Evolutionary conservation across 2,113 vertebrate species (phyloP).

Genomic region (Muntiacus reevesi): DNA sequence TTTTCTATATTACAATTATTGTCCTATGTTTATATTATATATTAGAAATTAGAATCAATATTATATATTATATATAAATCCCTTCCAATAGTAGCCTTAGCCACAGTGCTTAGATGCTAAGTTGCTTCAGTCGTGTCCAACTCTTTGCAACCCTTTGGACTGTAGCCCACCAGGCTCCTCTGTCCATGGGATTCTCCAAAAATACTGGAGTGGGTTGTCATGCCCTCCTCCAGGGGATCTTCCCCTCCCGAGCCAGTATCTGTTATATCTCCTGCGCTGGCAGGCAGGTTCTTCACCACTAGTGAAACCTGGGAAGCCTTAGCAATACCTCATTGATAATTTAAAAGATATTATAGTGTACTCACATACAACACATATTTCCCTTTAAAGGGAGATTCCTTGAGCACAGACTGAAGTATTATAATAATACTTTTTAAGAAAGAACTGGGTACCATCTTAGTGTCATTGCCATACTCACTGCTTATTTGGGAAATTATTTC

Average conservation of each 20-base stretch:
- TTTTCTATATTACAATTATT: neutral
- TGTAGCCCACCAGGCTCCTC: neutral
- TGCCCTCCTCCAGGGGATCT: neutral
- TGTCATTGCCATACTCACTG: neutral
- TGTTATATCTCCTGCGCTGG: neutral
- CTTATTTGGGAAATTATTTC: neutral
- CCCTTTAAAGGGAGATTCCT: neutral
- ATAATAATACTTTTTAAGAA: neutral
- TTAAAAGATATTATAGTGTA: neutral
- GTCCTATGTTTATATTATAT: neutral
- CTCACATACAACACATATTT: neutral
- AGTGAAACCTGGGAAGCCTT: neutral
- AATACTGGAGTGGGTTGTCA: neutral
- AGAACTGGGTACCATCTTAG: neutral
- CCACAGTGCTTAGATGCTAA: neutral
- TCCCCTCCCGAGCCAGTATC: neutral
- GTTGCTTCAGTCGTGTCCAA: fast-evolving
- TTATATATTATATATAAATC: neutral
- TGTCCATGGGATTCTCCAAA: neutral
- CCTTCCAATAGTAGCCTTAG: neutral
- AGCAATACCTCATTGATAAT: neutral
- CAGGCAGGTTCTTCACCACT: neutral
- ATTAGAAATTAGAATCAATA: neutral
- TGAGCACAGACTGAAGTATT: neutral
- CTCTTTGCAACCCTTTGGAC: neutral